Base-by-base conservation (phyloP, 2,113 vertebrate species). In the Parotia lawesii region DNA sequence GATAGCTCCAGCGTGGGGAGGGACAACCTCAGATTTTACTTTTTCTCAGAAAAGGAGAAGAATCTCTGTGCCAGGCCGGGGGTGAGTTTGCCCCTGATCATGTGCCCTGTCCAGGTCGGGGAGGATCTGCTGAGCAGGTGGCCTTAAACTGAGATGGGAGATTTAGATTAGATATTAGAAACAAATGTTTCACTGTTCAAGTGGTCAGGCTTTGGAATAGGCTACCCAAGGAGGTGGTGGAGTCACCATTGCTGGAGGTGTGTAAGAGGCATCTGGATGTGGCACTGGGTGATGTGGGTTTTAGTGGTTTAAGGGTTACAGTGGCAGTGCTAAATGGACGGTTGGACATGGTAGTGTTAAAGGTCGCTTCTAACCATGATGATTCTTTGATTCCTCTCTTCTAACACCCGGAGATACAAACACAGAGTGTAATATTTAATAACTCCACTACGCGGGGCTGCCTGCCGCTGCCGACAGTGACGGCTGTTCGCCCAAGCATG, bases 1-100 rank as follows among this genome's bases (percentile, higher is more conserved):
- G 25, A 17, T 20, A n/a, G 0, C n/a, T 19, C 9, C 9, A 29
- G 19, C 3, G 18, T 5, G 4, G 17, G 45, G 11, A 21, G 12
- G 6, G 11, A 10, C 7, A 57, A 29, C 10, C 14, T 29, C 57
- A 22, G 25, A 24, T 48, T 71, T 71, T 25, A 11, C 24, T 23
- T n/a, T 62, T 48, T 65, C 27, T n/a, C 29, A 10, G 48, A 67
- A 40, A 61, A 60, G 8, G 7, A 20, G 8, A 20, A 29, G 27
- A 33, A 31, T 29, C 29, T 37, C 7, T 2, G 2, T 56, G 64
- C 17, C 28, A 5, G 8, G 31, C 25, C 3, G 4, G 1, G 9
- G 3, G 1, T 0, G 0, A 20, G 19, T 42, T 54, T 45, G 21
- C 7, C 28, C 6, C 21, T 5, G 3, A n/a, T 23, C 24, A 21